phyloP scores from a whole-genome alignment of 2,888 invertebrate genomes.

The Ypsolopha sequella region DNA sequence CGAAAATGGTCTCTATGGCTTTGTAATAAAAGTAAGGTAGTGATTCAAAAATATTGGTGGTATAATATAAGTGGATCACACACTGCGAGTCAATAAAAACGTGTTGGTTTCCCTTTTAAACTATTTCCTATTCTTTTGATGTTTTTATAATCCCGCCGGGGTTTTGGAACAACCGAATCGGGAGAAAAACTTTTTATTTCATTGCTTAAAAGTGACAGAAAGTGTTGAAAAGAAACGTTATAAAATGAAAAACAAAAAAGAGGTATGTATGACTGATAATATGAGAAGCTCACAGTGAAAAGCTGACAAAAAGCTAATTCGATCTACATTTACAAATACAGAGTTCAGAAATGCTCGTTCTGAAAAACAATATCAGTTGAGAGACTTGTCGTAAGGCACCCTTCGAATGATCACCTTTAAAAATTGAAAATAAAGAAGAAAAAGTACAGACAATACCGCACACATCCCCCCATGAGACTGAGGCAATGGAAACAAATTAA shows the following conservation, averaged over 20 bases:
- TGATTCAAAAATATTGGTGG: too few species aligned
- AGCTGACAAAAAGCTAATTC: too few species aligned
- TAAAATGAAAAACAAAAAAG: too few species aligned
- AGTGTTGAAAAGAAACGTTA: constrained; percentile 5
- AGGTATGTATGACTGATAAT: too few species aligned
- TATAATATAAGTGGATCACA: constrained; percentile 19
- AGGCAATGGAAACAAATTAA: constrained; percentile 59
- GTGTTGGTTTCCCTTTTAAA: constrained; percentile 34
- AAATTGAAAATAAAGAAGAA: constrained; percentile 22
- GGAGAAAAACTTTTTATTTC: background rate
- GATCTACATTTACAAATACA: too few species aligned
- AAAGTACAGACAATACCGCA: constrained; percentile 34
- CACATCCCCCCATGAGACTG: constrained; percentile 36
- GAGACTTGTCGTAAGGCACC: too few species aligned
- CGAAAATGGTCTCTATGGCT: too few species aligned
- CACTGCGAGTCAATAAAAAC: constrained; percentile 39
- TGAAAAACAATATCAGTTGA: too few species aligned
- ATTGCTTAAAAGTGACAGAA: constrained; percentile 35
- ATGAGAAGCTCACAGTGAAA: too few species aligned
- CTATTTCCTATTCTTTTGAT: constrained; percentile 40
- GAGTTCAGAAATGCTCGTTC: too few species aligned
- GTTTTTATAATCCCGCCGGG: constrained; percentile 41
- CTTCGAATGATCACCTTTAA: too few species aligned
- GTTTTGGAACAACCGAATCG: background rate
- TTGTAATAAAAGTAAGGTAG: too few species aligned